These are phyloP conservation scores for Drosophila cracens DNA, from an alignment of 2,888 invertebrate genomes.

Conservation along the genomic window DNA sequence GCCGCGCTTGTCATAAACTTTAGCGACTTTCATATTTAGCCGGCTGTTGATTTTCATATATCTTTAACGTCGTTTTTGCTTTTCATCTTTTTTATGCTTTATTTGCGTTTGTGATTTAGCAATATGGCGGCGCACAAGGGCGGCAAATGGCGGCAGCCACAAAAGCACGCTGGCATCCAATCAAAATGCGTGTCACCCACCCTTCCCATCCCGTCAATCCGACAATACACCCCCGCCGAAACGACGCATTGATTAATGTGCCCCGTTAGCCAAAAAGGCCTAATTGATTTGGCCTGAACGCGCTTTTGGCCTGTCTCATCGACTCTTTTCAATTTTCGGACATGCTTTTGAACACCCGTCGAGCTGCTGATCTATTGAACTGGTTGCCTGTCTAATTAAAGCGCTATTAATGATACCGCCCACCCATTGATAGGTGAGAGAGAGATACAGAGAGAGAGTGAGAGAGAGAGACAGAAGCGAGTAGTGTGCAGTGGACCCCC, in stretches of 20 bases:
- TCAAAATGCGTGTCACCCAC: slow-evolving; percentile 52
- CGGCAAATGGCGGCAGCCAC: slow-evolving; percentile 64
- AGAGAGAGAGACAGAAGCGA: neutral
- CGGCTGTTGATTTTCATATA: slow-evolving; percentile 73
- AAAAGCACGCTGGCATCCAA: slow-evolving; percentile 60
- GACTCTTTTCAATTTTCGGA: slow-evolving; percentile 13
- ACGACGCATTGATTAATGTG: slow-evolving; percentile 71
- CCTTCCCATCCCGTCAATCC: neutral
- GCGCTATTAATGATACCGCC: slow-evolving; percentile 67
- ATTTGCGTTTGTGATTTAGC: slow-evolving; percentile 77
- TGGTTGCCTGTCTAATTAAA: slow-evolving; percentile 61
- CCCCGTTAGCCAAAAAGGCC: slow-evolving; percentile 37
- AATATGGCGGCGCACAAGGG: slow-evolving; percentile 62
- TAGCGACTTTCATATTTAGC: slow-evolving; percentile 75
- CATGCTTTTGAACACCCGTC: slow-evolving; percentile 37
- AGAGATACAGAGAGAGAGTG: neutral
- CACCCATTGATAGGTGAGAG: slow-evolving; percentile 58
- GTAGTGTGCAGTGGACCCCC: slow-evolving; percentile 1
- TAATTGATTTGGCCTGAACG: slow-evolving; percentile 67
- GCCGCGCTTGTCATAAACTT: slow-evolving; percentile 76
- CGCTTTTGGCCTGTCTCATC: neutral
- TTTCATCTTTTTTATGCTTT: slow-evolving; percentile 57
- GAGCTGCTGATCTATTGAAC: slow-evolving; percentile 43
- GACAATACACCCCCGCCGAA: slow-evolving; percentile 21
- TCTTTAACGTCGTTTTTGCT: slow-evolving; percentile 42